phyloP scores from a whole-genome alignment of 2,888 invertebrate species.

The Sphaeridia pumilis region DNA sequence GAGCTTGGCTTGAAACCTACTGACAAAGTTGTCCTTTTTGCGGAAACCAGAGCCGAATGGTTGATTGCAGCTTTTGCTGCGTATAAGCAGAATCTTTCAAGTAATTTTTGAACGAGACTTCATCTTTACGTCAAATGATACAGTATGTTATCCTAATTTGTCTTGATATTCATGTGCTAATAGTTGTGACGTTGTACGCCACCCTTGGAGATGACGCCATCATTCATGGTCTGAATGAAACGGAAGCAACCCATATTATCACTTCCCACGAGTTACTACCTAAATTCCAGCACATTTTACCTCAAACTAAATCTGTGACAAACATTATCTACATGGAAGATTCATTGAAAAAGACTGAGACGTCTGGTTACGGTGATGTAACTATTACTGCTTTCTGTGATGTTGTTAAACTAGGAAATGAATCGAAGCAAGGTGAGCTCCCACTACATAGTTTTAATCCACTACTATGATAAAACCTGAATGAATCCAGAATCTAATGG shows the following conservation, averaged over 20 bases:
- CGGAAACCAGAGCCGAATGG: slow-evolving; percentile 97
- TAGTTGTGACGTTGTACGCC: slow-evolving; percentile 92
- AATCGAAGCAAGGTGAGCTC: slow-evolving; percentile 27
- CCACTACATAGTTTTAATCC: not conserved
- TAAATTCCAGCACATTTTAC: slow-evolving; percentile 70
- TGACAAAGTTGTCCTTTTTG: slow-evolving; percentile 78
- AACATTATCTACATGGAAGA: slow-evolving; percentile 80
- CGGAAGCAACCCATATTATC: slow-evolving; percentile 84
- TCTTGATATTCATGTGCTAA: slow-evolving; percentile 35
- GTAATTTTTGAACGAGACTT: slow-evolving; percentile 40
- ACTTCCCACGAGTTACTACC: slow-evolving; percentile 84
- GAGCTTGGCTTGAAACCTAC: slow-evolving; percentile 62
- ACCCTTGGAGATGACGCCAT: slow-evolving; percentile 95
- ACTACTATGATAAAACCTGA: not conserved
- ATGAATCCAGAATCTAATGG: slow-evolving; percentile 2
- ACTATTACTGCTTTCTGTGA: slow-evolving; percentile 62
- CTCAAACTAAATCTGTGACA: slow-evolving; percentile 59
- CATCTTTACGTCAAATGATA: too few species aligned
- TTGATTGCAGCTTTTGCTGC: slow-evolving; percentile 90
- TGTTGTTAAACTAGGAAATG: slow-evolving; percentile 49
- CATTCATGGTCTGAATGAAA: slow-evolving; percentile 91
- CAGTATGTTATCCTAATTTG: slow-evolving; percentile 37
- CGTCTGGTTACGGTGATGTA: slow-evolving; percentile 59
- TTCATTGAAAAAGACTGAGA: slow-evolving; percentile 61
- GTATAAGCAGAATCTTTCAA: slow-evolving; percentile 83